Base-by-base conservation (phyloP, 2,888 invertebrate species). In the Perizoma affinitatum region DNA sequence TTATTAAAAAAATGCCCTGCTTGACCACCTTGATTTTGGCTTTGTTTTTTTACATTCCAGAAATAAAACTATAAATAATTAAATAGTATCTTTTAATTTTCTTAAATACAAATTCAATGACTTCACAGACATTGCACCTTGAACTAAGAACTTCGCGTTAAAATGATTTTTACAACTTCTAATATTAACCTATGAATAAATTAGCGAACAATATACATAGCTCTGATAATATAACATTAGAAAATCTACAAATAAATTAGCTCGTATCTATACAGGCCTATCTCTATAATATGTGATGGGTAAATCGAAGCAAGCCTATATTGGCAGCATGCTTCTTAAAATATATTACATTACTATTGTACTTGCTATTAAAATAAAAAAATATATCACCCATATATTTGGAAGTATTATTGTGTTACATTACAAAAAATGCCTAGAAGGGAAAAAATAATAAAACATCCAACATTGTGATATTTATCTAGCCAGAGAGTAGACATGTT, bases 121-220 rank as follows among this genome's bases (percentile, higher is more conserved):
- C 72, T 77, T 75, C 78, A 78, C 72, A 76, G 70, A 74, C 75
- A 69, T 72, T 73, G 73, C 67, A 72, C 71, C 68, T 70, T 73
- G 76, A 71, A 76, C 22, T 22, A 22, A 72, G 78, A 80, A 75
- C 78, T 79, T 77, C 75, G 76, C 73, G 64, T 71, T 67, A 75
- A 76, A 79, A 73, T 75, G 71, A 74, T 74, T 76, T 79, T 74
- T 72, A 78, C 75, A 75, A 75, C 70, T 72, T 67, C 51, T 60
- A 66, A 67, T 71, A 73, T 82, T 76, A 78, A 79, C 80, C 76
- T 79, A 76, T 75, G 88, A 90, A 90, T 90, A 90, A 89, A 82
- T 88, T 86, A 85, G 84, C 85, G 66, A 84, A 79, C 67, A 78
- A 80, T 85, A 76, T 87, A 88, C 83, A 88, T 82, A 83, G 84